These are phyloP conservation scores for Harpagoxenus sublaevis DNA, from an alignment of 2,888 invertebrate genomes.

Conservation along the genomic window DNA sequence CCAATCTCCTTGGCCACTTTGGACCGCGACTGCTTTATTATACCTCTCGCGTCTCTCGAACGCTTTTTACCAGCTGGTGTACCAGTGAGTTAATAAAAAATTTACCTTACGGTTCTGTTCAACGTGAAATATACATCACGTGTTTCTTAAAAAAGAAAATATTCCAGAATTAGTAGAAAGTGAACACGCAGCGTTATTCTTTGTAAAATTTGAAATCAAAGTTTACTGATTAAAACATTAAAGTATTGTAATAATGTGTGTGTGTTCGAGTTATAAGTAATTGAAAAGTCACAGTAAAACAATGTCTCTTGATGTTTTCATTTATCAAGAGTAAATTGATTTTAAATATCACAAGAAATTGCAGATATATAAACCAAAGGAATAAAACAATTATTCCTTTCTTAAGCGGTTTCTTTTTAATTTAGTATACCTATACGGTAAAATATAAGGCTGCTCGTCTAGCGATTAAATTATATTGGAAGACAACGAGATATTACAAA, in stretches of 20 bases:
- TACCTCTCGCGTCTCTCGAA: conserved; percentile 95
- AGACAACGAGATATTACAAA: neutral
- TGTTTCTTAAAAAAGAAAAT: neutral
- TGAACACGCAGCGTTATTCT: neutral
- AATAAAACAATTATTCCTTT: neutral
- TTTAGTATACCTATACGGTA: neutral
- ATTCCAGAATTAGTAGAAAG: neutral
- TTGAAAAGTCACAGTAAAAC: neutral
- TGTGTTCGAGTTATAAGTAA: neutral
- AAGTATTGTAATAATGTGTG: neutral
- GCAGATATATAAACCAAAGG: too few relatives aligned
- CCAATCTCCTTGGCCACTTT: conserved; percentile 93
- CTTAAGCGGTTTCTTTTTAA: neutral
- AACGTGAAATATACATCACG: neutral
- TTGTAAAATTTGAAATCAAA: neutral
- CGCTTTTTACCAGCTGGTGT: conserved; percentile 96
- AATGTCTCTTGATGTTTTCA: neutral
- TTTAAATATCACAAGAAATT: neutral
- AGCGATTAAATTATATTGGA: neutral
- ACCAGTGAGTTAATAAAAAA: conserved; percentile 88
- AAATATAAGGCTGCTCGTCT: neutral
- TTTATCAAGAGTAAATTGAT: neutral
- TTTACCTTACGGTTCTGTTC: neutral
- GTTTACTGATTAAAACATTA: neutral
- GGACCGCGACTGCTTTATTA: conserved; percentile 97